Conservation (phyloP, 2,888 invertebrate species). For the Polyommatus icarus region DNA sequence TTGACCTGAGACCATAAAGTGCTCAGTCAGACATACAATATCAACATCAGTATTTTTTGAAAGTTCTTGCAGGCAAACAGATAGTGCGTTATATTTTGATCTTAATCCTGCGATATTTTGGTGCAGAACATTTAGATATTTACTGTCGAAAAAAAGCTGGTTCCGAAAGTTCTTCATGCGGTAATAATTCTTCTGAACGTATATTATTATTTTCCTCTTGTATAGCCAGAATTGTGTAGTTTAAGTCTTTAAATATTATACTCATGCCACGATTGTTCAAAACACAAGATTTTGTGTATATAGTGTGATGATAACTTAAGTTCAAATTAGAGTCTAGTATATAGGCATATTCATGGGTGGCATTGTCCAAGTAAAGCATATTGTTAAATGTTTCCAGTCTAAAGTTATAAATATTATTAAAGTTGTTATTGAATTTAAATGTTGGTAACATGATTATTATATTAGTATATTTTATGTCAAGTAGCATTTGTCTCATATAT, state of each 20-base stretch:
- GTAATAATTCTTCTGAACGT: neutral
- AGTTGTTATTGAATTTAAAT: neutral
- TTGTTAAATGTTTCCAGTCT: neutral
- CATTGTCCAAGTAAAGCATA: neutral
- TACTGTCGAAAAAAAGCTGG: neutral
- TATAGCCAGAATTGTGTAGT: neutral
- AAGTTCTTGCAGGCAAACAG: neutral
- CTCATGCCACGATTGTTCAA: conserved; percentile 1
- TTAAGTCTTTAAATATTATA: neutral
- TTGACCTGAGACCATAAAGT: neutral
- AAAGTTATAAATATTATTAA: neutral
- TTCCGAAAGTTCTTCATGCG: neutral
- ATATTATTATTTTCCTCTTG: neutral
- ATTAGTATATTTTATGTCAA: neutral
- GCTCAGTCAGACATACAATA: neutral
- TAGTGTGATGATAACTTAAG: neutral
- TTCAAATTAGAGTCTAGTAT: neutral
- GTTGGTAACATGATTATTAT: neutral
- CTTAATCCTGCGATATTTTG: neutral
- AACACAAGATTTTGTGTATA: neutral
- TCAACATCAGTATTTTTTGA: neutral
- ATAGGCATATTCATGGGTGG: neutral
- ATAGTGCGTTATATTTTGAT: neutral
- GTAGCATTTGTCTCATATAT: neutral
- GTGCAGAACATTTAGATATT: neutral